These are phyloP conservation scores for Apostichopus californicus DNA, from an alignment of 35 echinoderm and acorn worm genomes.

Conservation along the genomic window DNA sequence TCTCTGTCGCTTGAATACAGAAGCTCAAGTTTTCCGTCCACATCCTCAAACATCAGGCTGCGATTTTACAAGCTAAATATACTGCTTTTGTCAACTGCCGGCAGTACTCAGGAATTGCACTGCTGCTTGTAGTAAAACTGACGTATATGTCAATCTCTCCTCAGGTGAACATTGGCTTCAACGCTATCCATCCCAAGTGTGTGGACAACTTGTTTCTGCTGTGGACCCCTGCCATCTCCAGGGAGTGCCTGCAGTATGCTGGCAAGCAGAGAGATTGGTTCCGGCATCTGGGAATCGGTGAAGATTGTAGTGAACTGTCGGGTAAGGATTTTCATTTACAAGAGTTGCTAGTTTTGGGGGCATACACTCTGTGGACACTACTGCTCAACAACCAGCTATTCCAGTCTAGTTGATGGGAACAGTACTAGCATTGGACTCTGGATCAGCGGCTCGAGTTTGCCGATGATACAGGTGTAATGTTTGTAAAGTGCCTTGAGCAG, in stretches of 20 bases:
- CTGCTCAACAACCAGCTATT: too few relatives aligned
- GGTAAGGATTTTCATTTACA: too few relatives aligned
- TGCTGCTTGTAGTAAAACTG: not conserved
- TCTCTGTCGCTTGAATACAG: not conserved
- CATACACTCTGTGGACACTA: too few relatives aligned
- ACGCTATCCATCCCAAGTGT: too few relatives aligned
- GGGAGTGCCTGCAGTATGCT: not conserved
- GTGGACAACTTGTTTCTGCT: not conserved
- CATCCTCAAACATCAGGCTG: slow-evolving; percentile 3
- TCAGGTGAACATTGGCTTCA: not conserved
- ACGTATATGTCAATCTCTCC: slow-evolving; percentile 4
- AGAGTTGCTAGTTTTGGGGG: too few relatives aligned
- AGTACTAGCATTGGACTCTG: not conserved
- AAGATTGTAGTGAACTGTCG: not conserved
- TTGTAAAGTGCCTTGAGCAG: slow-evolving; percentile 12
- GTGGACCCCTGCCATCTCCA: not conserved
- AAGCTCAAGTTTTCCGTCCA: slow-evolving; percentile 14
- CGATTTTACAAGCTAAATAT: not conserved
- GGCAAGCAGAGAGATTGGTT: slow-evolving; percentile 11
- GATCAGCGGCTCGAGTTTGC: not conserved
- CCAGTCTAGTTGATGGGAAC: not conserved
- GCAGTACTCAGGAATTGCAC: not conserved
- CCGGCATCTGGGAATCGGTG: not conserved
- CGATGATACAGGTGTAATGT: not conserved
- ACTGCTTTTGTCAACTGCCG: slow-evolving; percentile 4